A percentile compares a stretch with the other conserved stretches of the same genome.
phyloP scores from a whole-genome alignment of 2,113 vertebrate species.

The Brachypodius melanocephalos region DNA sequence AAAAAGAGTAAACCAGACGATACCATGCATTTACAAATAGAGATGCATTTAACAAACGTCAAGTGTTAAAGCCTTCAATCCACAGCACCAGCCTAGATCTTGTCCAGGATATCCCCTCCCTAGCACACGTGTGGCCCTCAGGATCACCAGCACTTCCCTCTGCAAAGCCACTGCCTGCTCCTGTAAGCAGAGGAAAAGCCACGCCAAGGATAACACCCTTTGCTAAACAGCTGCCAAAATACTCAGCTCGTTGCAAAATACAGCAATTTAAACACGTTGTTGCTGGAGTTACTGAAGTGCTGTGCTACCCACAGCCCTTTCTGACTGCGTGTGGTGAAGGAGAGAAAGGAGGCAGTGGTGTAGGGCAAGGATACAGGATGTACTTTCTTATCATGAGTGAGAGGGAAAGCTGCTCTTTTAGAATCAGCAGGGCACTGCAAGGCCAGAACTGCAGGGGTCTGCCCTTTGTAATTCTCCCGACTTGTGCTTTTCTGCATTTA shows the following conservation, averaged over 20 bases:
- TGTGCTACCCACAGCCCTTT: background rate
- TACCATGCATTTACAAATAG: background rate
- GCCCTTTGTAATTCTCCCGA: background rate
- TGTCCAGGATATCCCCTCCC: background rate
- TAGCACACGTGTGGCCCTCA: accelerated
- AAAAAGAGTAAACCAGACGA: background rate
- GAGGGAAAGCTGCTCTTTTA: background rate
- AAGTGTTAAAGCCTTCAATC: background rate
- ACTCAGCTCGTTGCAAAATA: background rate
- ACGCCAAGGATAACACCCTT: background rate
- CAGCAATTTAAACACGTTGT: background rate
- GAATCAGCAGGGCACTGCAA: background rate
- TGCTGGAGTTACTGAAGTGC: background rate
- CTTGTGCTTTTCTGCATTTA: background rate
- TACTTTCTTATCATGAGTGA: background rate
- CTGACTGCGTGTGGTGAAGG: background rate
- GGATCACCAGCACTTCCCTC: background rate
- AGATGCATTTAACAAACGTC: background rate
- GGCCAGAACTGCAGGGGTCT: background rate
- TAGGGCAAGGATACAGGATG: background rate
- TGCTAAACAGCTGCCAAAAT: background rate
- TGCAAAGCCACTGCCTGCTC: background rate
- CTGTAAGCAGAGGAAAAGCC: background rate
- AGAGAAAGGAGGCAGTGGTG: background rate
- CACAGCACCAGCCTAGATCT: background rate